Evolutionary conservation across 2,888 invertebrate species (phyloP).

Genomic region (Stenotaenia linearis): DNA sequence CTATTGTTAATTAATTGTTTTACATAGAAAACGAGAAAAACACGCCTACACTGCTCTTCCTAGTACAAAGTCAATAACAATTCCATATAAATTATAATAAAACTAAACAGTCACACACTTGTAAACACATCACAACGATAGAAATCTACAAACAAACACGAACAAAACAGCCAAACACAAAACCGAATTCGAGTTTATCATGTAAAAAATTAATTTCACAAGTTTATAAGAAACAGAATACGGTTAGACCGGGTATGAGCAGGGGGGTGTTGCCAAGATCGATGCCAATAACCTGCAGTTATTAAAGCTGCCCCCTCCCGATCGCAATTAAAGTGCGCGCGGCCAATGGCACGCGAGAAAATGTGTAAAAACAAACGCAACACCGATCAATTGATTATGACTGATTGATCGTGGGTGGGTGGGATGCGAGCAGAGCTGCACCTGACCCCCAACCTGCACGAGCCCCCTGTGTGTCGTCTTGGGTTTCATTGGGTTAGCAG

Average conservation of each 20-base stretch:
- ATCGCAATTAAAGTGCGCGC: background rate
- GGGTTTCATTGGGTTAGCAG: constrained; percentile 15
- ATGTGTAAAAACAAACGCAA: background rate
- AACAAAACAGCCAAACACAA: too few species aligned
- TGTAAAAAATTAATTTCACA: background rate
- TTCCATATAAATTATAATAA: too few species aligned
- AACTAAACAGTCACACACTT: too few species aligned
- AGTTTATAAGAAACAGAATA: background rate
- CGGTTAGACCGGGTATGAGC: background rate
- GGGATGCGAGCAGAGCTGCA: background rate
- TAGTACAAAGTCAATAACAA: too few species aligned
- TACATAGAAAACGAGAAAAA: too few species aligned
- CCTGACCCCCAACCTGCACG: constrained; percentile 9
- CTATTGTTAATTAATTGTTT: too few species aligned
- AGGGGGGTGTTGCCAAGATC: background rate
- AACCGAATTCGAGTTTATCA: too few species aligned
- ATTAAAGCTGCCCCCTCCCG: background rate
- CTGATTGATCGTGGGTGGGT: background rate
- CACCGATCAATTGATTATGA: background rate
- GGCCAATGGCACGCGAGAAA: background rate
- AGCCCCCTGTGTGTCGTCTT: constrained; percentile 3
- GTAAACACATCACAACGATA: too few species aligned
- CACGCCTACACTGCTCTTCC: too few species aligned
- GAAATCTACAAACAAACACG: too few species aligned
- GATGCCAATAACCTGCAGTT: background rate